Evolutionary conservation across 1,140 invertebrate species (phyloP).

Genomic region (Apis laboriosa): DNA sequence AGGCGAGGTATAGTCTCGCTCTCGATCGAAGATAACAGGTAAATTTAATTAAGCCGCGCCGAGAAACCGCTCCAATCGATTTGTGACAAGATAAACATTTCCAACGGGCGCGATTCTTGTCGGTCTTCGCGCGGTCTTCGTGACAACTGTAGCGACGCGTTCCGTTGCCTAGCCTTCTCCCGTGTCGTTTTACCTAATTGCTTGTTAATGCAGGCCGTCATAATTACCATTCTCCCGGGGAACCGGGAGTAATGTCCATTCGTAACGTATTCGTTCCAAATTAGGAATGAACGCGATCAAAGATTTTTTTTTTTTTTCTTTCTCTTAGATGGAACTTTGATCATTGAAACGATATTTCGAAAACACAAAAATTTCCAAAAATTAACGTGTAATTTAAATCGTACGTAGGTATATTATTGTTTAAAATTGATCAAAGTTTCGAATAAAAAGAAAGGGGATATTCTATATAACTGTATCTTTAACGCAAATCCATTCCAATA

Average conservation of each 20-base stretch:
- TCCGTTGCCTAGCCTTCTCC: conserved; percentile 1
- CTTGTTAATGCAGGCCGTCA: background rate
- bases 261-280: background rate
- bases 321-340: too few relatives aligned
- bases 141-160: conserved; percentile 25
- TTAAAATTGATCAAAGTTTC: too few relatives aligned
- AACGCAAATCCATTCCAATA: too few relatives aligned
- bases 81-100: conserved; percentile 48
- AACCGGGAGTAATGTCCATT: background rate
- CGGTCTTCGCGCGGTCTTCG: conserved; percentile 30
- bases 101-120: conserved; percentile 28
- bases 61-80: conserved; percentile 38
- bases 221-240: background rate
- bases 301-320: background rate
- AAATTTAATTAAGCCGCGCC: conserved; percentile 50
- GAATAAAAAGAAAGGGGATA: too few relatives aligned
- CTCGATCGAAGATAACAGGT: conserved; percentile 35
- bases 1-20: conserved; percentile 31
- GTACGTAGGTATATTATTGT: too few relatives aligned
- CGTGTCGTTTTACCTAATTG: conserved; percentile 9
- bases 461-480: too few relatives aligned
- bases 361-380: too few relatives aligned
- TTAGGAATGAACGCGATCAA: background rate
- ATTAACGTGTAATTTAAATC: too few relatives aligned
- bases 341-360: too few relatives aligned